Evolutionary conservation across 2,797 vertebrate genomes (phyloP), one percentile per base, ranked within the genome.

Genomic region (Meriones psammophilus): DNA sequence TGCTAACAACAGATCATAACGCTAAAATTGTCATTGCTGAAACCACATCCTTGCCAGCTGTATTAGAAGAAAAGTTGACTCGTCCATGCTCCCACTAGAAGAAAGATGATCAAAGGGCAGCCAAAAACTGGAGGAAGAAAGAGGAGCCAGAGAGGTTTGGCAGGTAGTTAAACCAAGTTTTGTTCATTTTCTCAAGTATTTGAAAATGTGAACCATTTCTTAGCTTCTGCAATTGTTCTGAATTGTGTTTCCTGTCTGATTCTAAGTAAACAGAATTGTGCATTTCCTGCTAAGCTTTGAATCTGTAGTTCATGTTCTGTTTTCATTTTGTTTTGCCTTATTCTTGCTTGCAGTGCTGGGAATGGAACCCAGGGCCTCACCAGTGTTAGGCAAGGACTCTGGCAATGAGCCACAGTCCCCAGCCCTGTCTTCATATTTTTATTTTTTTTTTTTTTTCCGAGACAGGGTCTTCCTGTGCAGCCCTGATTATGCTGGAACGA

Each of bases 211-310:
- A 50, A 50, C 50, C 50, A 66, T 83, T 91, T 89, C 68, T 89
- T 74, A 87, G 79, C 42, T 76, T 93, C 96, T 39, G 50, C 50
- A 85, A 91, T 91, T 71, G 26, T 78, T 93, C 58, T 33, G 4
- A 84, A 66, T 89, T 91, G 8, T 56, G 3, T 58, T 92, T 94
- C 86, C 68, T 81, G 86, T 78, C 86, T 71, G 42, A 92, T 50
- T 77, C 76, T 81, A 66, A 87, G 56, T 78, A 60, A 60, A 36
- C 28, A 20, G 50, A 50, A 50, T 8, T 50, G 50, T 79, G 50
- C 7, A 56, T 56, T 77, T 77, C 50, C 50, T 50, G 50, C 50
- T 50, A 50, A 50, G 50, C 50, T 50, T 50, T 50, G 26, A 74
- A 24, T 74, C 39, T 77, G 36, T 46, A 17, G 28, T 54, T 56